A percentile compares a stretch with the other conserved stretches of the same genome.
Conservation (phyloP, 2,797 vertebrate species). For the Australoheros facetus region DNA sequence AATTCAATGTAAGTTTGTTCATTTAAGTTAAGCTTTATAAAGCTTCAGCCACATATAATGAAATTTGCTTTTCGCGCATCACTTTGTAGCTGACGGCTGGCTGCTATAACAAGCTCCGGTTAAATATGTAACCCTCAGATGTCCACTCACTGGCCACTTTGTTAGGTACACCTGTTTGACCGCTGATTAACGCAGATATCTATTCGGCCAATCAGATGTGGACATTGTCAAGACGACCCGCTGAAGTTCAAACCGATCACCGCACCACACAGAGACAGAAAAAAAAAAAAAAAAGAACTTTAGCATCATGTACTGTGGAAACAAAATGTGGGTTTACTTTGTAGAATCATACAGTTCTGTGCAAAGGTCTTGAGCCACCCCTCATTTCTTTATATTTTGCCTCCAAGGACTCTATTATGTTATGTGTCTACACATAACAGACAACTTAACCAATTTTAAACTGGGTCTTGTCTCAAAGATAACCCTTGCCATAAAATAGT, state of each 20-base stretch:
- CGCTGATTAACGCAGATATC: background rate
- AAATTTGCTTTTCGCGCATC: background rate
- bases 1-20: background rate
- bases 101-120: background rate
- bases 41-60: background rate
- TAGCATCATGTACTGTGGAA: background rate
- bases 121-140: background rate
- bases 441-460: too few relatives aligned
- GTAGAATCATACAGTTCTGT: background rate
- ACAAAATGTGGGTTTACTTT: too few relatives aligned
- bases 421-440: too few relatives aligned
- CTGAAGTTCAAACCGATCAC: too few relatives aligned
- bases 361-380: background rate
- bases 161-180: background rate
- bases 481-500: too few relatives aligned
- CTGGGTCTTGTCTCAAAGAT: too few relatives aligned
- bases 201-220: background rate
- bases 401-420: background rate
- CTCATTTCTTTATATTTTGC: background rate
- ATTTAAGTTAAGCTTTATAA: background rate
- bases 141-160: background rate
- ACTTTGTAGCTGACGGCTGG: background rate
- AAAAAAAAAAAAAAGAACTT: background rate
- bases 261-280: background rate
- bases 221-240: background rate